A percentile compares a stretch with the other conserved stretches of the same genome.
Conservation (phyloP, 2,113 vertebrate genomes). For the Bostrychus sinensis region DNA sequence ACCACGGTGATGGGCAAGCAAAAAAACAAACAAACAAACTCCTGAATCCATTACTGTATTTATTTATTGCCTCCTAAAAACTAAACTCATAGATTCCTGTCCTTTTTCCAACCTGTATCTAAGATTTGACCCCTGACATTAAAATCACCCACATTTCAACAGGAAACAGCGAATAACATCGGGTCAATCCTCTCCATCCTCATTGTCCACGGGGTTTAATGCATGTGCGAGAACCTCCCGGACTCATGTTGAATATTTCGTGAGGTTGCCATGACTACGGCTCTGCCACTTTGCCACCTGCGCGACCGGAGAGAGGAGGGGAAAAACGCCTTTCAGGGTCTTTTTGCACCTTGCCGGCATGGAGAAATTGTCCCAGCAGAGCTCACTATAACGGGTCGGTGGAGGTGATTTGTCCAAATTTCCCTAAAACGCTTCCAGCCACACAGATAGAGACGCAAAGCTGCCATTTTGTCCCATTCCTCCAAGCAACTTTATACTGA, state of each 20-base stretch:
- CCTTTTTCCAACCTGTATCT: no score
- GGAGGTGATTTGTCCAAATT: conserved; percentile 31
- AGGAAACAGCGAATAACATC: conserved; percentile 25
- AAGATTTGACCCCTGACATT: no score
- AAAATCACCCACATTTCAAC: conserved; percentile 27
- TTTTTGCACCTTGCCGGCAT: conserved; percentile 47
- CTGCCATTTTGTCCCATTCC: conserved; percentile 5
- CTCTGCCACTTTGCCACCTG: conserved; percentile 54
- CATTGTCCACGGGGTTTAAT: conserved; percentile 59
- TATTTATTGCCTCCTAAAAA: no score
- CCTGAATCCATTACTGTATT: no score
- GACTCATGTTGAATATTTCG: conserved; percentile 35
- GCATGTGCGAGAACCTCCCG: conserved; percentile 51
- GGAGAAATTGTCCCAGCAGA: conserved; percentile 26
- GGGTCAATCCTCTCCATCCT: conserved; percentile 62
- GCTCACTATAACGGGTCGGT: conserved; percentile 19
- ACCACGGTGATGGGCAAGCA: no score
- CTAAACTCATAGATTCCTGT: no score
- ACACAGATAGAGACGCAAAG: neutral
- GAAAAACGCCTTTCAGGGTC: conserved; percentile 26
- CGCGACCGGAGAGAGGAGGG: conserved; percentile 7
- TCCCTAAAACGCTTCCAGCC: conserved; percentile 6
- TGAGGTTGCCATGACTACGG: conserved; percentile 62
- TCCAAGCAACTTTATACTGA: neutral
- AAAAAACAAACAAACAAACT: no score